Evolutionary conservation across 2,888 invertebrate species (phyloP).

Genomic region (Macrophya alboannulata): DNA sequence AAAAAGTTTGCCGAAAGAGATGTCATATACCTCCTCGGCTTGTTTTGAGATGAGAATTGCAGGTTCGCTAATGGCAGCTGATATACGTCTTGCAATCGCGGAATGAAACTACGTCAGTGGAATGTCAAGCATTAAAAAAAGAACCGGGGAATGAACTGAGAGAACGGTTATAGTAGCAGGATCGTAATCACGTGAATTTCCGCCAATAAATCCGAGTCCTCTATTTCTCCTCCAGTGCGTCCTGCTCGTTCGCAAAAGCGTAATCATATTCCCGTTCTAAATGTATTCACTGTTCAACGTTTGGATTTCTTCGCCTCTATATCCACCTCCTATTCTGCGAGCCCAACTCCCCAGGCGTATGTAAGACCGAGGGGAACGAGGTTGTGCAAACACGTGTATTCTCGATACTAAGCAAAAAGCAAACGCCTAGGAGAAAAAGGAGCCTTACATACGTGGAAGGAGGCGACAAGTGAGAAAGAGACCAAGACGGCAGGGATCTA

Average conservation of each 20-base stretch:
- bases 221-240: constrained; percentile 23
- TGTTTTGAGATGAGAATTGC: neutral
- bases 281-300: constrained; percentile 72
- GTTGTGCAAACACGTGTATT: constrained; percentile 54
- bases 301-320: constrained; percentile 56
- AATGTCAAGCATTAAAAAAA: constrained; percentile 1
- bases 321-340: constrained; percentile 38
- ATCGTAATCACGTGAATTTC: constrained; percentile 63
- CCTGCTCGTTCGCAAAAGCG: constrained; percentile 48
- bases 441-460: constrained; percentile 56
- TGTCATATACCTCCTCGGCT: neutral
- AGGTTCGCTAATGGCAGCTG: neutral
- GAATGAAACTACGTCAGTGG: neutral
- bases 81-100: neutral
- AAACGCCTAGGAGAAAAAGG: constrained; percentile 66
- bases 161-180: constrained; percentile 1
- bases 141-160: neutral
- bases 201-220: constrained; percentile 73
- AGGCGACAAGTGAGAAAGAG: constrained; percentile 61
- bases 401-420: constrained; percentile 62
- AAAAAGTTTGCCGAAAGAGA: neutral
- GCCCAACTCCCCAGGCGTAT: constrained; percentile 57
- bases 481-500: constrained; percentile 74
- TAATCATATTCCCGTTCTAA: constrained; percentile 77
- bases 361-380: constrained; percentile 52